Base-by-base conservation (phyloP, 2,888 invertebrate genomes). In the Oscheius sp. region DNA sequence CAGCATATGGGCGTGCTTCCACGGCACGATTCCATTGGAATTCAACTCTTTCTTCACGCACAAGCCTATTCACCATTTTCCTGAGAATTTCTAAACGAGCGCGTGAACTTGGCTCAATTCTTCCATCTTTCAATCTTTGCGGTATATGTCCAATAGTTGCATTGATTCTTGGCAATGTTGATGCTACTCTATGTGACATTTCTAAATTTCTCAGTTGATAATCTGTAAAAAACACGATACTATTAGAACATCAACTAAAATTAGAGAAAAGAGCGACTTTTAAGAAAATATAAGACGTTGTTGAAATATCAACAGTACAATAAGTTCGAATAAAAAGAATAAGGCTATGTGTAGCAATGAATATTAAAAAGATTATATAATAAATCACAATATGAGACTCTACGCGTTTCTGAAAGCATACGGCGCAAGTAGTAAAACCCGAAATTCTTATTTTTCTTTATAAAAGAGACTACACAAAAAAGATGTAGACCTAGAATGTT, bases 31-130 rank as follows among this genome's bases (percentile, higher is more conserved):
- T 87, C 77, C 80, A 84, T 72, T 84, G 83, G 46, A 88, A 72
- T 68, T 87, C 87, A 35, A 78, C 81, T 3, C 87, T 77, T 71
- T 87, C 87, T 59, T 87, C 87, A n/a, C 87, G 82, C 16, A 87
- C 79, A 27, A 84, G 59, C 18, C 85, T 76, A 45, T 83, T 88
- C 29, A 87, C 83, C 68, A 87, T 81, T 35, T 76, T 72, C 2
- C 87, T 84, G 16, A 87, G 82, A 41, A 86, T 73, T 73, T 83
- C 81, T 2, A 83, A 69, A 29, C 83, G 56, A 6, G 80, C 81
- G 27, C 83, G 73, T 25, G 76, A 66, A 56, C 77, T 79, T 46
- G 81, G 80, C 52, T 80, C 79, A 49, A 85, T 80, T 29, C 77
- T 71, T 16, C 77, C 76, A 0, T 82, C 79, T 69, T 87, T 87